Base-by-base conservation (phyloP, 2,113 vertebrate species). In the Chionis minor region DNA sequence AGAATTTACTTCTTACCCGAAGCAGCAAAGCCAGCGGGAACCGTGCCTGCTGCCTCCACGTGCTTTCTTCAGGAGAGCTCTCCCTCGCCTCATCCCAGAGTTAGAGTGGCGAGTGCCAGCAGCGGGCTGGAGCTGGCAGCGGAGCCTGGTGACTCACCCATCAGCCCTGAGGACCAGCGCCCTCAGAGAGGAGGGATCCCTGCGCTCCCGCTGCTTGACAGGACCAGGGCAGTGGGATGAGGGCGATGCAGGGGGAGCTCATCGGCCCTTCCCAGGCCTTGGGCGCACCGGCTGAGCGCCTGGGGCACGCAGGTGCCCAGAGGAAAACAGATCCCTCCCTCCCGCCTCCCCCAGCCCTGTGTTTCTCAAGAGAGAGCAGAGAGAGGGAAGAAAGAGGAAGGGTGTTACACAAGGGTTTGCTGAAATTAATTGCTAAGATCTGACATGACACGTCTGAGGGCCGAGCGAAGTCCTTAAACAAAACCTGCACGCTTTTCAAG, bases 31-130 rank as follows among this genome's bases (percentile, higher is more conserved):
- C 38, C 69, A 12, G 11, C 12, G 32, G 59, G 45, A 86, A 11
- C 45, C 12, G 3, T 7, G 14, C 38, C 42, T 83, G 1, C 44
- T 32, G 2, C 30, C 2, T 2, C 6, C 1, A 1, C 2, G 7
- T 15, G 47, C 28, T 35, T 81, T 47, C 49, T 27, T 27, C 26
- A 44, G 54, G 47, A 28, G 2, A 16, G 26, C 26, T 79, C 42
- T 84, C 24, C 35, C 19, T 0, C 45, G 55, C 35, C 59, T 54
- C 20, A 3, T 18, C n/a, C 51, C 13, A 1, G 69, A 54, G 45
- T 4, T 27, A 65, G 33, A 55, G 30, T 30, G 35, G 35, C 0
- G 2, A 32, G 55, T 17, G 44, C 26, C 30, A 49, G 55, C 14
- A 14, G 10, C 56, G 27, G 51, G 65, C 63, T n/a, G 56, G 77